Evolutionary conservation across 1,140 invertebrate species (phyloP), one percentile per base, ranked within the genome.

Genomic region (Drosophila watanabei): DNA sequence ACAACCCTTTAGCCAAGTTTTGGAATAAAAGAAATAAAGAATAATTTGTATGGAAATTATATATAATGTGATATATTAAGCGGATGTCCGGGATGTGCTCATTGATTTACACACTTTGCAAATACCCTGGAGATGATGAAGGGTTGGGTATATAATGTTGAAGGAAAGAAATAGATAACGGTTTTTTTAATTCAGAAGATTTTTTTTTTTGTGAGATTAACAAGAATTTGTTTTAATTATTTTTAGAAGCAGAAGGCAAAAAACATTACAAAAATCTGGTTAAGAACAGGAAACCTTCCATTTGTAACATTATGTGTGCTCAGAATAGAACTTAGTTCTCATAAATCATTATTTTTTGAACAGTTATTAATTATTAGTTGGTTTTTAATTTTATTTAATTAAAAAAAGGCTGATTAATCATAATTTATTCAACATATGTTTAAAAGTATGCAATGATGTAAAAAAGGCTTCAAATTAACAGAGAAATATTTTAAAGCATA

Each of bases 1-100:
- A 78, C 58, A 79, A 60, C 76, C 76, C 65, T 79, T 79, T 78
- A 35, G 13, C n/a, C 32, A 33, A 37, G 45, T 41, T 35, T 43
- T 37, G 24, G 0, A 18, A 16, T 28, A 58, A 46, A 49, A 56
- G 52, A 66, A 59, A 71, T 39, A 35, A 32, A 69, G 37, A 45
- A 66, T 46, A 80, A 66, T 71, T 80, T 71, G 24, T 65, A 62
- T 56, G 75, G 58, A 82, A 66, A 77, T 78, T 72, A 79, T 76
- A 79, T 46, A 69, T 71, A 83, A 72, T 78, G 56, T 90, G 72
- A 90, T 77, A 69, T 85, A 85, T 81, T 65, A 69, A 66, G 33
- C 77, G 82, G 86, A 89, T 75, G 79, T 89, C 86, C 86, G 85
- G 83, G 54, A 71, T 72, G 62, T 79, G 73, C 52, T 68, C 68